Conservation (phyloP, 2,113 vertebrate genomes). For the Albula glossodonta region DNA sequence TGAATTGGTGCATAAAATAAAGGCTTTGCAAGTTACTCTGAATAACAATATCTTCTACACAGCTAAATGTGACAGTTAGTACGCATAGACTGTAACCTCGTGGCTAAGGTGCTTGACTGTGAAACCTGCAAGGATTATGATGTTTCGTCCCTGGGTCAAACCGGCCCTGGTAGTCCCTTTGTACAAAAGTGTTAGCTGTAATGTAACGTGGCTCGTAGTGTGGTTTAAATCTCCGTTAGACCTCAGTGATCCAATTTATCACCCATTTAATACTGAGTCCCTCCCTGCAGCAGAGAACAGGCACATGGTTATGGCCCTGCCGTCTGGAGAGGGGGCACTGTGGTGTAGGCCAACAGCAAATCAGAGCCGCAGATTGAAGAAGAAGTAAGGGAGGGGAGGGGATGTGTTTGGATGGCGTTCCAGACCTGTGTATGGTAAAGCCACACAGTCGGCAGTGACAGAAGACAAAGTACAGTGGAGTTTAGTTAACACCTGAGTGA, state of each 20-base stretch:
- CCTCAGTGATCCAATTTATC: slow-evolving; percentile 40
- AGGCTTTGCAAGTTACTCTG: no score
- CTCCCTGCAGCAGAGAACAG: slow-evolving; percentile 8
- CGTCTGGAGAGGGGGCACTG: slow-evolving; percentile 17
- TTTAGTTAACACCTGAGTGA: no score
- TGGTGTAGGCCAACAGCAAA: background rate
- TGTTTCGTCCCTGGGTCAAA: no score
- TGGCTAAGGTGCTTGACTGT: no score
- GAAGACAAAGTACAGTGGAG: no score
- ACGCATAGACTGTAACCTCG: no score
- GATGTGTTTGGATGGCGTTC: slow-evolving; percentile 17
- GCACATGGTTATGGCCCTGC: slow-evolving; percentile 5
- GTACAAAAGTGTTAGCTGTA: no score
- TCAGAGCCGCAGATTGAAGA: slow-evolving; percentile 38
- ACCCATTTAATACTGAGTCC: slow-evolving; percentile 53
- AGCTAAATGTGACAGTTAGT: no score
- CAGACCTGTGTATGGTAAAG: background rate
- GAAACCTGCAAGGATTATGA: no score
- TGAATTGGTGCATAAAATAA: no score
- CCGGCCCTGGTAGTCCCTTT: no score
- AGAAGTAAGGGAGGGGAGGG: slow-evolving; percentile 1
- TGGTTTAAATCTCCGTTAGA: background rate
- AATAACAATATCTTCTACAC: no score
- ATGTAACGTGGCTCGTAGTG: background rate
- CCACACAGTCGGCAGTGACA: background rate